phyloP scores from a whole-genome alignment of 2,888 invertebrate genomes.

The Trachelus iudaicus region DNA sequence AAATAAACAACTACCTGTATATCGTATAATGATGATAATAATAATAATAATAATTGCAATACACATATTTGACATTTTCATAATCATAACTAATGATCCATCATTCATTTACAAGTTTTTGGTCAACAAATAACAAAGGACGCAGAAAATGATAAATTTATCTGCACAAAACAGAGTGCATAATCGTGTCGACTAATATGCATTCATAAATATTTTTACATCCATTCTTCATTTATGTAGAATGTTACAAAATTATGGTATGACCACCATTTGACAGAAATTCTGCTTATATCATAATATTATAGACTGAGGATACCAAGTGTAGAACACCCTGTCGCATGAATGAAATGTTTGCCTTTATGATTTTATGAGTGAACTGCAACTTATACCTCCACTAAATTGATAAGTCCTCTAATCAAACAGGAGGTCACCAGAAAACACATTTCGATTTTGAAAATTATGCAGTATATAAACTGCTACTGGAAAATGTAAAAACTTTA shows the following conservation, averaged over 20 bases:
- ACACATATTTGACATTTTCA: slow-evolving; percentile 61
- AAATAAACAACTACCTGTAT: slow-evolving; percentile 57
- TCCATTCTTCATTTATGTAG: slow-evolving; percentile 30
- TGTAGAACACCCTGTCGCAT: background rate
- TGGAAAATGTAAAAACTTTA: background rate
- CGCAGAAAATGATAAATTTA: slow-evolving; percentile 31
- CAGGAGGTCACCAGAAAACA: background rate
- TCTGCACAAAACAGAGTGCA: slow-evolving; percentile 24
- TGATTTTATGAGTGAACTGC: slow-evolving; percentile 30
- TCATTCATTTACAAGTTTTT: slow-evolving; percentile 9
- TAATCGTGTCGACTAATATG: slow-evolving; percentile 9
- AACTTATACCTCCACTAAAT: slow-evolving; percentile 11
- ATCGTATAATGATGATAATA: slow-evolving; percentile 44
- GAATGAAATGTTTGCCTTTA: slow-evolving; percentile 23
- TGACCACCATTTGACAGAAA: slow-evolving; percentile 17
- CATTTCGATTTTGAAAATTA: background rate
- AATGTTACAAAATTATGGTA: slow-evolving; percentile 38
- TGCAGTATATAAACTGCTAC: background rate
- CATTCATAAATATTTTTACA: slow-evolving; percentile 25
- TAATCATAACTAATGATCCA: slow-evolving; percentile 25
- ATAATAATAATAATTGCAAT: slow-evolving; percentile 44
- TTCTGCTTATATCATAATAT: slow-evolving; percentile 23
- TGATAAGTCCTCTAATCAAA: slow-evolving; percentile 7
- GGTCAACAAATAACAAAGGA: slow-evolving; percentile 44
- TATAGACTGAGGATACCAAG: slow-evolving; percentile 1